Evolutionary conservation across 2,797 vertebrate genomes (phyloP).

Genomic region (Calcarius lapponicus): DNA sequence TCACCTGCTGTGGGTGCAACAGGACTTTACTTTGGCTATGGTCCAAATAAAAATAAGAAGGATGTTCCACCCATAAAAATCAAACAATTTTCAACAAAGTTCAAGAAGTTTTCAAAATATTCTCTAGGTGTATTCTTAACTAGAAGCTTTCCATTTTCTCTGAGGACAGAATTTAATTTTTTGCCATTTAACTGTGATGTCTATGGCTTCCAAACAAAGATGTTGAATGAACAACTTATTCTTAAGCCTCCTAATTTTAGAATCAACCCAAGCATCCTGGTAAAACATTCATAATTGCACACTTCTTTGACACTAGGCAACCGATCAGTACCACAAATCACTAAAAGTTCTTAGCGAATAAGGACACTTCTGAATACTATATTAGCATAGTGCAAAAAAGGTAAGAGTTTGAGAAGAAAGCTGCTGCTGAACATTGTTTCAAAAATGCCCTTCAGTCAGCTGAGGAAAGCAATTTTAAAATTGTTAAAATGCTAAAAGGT

Average conservation of each 20-base stretch:
- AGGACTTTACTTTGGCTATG: neutral
- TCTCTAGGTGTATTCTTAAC: neutral
- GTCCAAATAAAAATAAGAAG: neutral
- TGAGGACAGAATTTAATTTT: neutral
- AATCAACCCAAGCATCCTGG: neutral
- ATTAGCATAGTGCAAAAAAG: neutral
- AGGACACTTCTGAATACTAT: neutral
- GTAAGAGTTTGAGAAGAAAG: neutral
- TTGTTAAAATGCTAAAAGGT: neutral
- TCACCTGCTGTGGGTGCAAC: neutral
- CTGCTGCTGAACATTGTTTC: neutral
- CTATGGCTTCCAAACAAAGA: neutral
- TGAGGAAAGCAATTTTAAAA: neutral
- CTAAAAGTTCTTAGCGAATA: neutral
- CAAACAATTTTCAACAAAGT: neutral
- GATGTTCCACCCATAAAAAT: neutral
- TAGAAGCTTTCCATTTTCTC: neutral
- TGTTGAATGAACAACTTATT: neutral
- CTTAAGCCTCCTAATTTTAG: neutral
- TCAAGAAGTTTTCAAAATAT: neutral
- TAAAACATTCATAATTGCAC: neutral
- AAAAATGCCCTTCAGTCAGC: neutral
- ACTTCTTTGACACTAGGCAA: neutral
- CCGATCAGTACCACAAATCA: neutral
- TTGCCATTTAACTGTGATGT: neutral